Evolutionary conservation across 2,888 invertebrate genomes (phyloP).

Genomic region (Plusia festucae): DNA sequence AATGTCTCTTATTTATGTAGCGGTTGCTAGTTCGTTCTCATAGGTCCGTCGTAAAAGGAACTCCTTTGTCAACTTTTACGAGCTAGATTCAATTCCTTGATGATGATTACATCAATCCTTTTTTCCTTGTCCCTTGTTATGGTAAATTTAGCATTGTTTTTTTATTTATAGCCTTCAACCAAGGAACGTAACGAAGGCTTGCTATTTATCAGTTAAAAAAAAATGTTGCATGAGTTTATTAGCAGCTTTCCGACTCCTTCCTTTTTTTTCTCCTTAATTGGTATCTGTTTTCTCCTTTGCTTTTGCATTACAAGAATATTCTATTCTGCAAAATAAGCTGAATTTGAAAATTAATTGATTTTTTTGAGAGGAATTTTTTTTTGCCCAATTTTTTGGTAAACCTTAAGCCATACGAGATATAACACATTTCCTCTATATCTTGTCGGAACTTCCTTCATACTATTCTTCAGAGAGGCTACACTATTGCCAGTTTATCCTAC

Average conservation of each 20-base stretch:
- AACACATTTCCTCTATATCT: background rate
- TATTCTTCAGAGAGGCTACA: background rate
- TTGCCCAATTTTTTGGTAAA: background rate
- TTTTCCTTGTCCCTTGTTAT: conserved; percentile 25
- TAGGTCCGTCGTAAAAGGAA: conserved; percentile 46
- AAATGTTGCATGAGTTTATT: too few relatives aligned
- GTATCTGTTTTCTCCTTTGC: too few relatives aligned
- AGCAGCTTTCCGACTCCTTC: too few relatives aligned
- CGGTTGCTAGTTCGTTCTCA: conserved; percentile 16
- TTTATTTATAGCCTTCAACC: background rate
- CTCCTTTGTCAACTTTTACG: conserved; percentile 50
- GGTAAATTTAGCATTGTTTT: background rate
- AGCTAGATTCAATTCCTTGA: conserved; percentile 36
- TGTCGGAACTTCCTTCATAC: background rate
- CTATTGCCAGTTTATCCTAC: conserved; percentile 18
- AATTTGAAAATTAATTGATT: too few relatives aligned
- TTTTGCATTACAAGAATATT: too few relatives aligned
- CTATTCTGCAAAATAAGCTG: too few relatives aligned
- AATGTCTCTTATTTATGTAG: conserved; percentile 13
- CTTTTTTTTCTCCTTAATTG: too few relatives aligned
- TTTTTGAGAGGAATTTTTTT: too few relatives aligned
- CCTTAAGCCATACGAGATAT: background rate
- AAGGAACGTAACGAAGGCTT: background rate
- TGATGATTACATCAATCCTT: conserved; percentile 45
- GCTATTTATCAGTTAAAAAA: too few relatives aligned